Evolutionary conservation across 2,113 vertebrate species (phyloP), one percentile per base, ranked within the genome.

Genomic region (Callipepla californica): DNA sequence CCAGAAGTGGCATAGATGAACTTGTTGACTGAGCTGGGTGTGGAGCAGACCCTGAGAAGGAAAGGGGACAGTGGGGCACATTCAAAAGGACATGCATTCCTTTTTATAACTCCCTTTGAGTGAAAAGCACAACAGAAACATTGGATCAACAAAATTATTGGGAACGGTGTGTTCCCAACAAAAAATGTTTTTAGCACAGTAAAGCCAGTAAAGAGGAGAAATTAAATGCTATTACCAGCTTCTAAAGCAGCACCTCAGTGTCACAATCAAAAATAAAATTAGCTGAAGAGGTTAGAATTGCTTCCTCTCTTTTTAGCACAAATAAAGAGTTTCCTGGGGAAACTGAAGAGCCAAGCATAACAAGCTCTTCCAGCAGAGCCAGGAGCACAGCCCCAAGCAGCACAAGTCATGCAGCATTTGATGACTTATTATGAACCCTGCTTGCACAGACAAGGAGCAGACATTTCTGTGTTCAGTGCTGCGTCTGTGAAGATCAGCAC

Each of bases 381-480:
- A 9, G 57, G 57, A 77, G 23, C 0, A 23, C 2, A 12, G 80
- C 65, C 55, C 25, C 83, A 42, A 32, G 14, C 5, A 67, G 80
- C 57, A 28, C 7, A 50, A 79, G 42, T 20, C 51, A 44, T 0
- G 7, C 14, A 50, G 51, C 0, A 3, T 65, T 66, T 73, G 3
- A 66, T 11, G 58, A 4, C 57, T 10, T 50, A 32, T 79, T 4
- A 1, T 0, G 3, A 73, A n/a, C 25, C 2, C 21, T 2, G 51
- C 42, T 51, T 3, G 50, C 75, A 30, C 0, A 13, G 9, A 13
- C 25, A 30, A 53, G 48, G 25, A 87, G 77, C 8, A 65, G 70
- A 59, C 1, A 1, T 25, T 25, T 13, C 66, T 13, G 3, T 4
- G 61, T 1, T 48, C 81, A 2, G 9, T 17, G 73, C 78, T 17